phyloP scores from a whole-genome alignment of 2,797 vertebrate species.

The Poecilia picta region DNA sequence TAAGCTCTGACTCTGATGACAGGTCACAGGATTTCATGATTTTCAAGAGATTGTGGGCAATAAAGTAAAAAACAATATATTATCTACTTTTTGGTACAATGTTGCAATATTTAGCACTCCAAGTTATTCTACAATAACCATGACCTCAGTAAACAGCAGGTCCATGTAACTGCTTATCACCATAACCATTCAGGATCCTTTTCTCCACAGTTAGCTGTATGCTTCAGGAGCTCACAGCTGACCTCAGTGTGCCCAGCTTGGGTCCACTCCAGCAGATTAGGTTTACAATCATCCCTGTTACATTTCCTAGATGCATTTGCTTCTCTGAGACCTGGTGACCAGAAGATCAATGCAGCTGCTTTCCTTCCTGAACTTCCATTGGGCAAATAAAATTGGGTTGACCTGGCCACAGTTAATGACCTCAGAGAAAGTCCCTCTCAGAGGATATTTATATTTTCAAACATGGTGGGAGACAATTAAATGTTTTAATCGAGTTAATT shows the following conservation, averaged over 20 bases:
- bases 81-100: background rate
- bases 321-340: slow-evolving; percentile 37
- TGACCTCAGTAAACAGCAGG: background rate
- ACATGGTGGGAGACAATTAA: background rate
- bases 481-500: too few species aligned
- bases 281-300: slow-evolving; percentile 57
- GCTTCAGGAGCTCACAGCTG: slow-evolving; percentile 14
- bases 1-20: background rate
- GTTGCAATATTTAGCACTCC: too few species aligned
- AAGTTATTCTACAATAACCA: background rate
- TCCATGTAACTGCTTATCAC: background rate
- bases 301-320: slow-evolving; percentile 54
- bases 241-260: slow-evolving; percentile 36
- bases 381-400: slow-evolving; percentile 52
- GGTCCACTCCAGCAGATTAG: slow-evolving; percentile 62
- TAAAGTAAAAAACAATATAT: background rate
- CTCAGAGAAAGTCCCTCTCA: slow-evolving; percentile 29
- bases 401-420: slow-evolving; percentile 39
- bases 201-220: slow-evolving; percentile 4
- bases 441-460: background rate
- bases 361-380: slow-evolving; percentile 50
- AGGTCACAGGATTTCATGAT: fast-evolving
- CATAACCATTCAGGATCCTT: background rate
- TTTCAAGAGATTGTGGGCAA: background rate
- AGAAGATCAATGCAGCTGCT: slow-evolving; percentile 60